phyloP scores from a whole-genome alignment of 2,888 invertebrate species.

The Orgyia antiqua region DNA sequence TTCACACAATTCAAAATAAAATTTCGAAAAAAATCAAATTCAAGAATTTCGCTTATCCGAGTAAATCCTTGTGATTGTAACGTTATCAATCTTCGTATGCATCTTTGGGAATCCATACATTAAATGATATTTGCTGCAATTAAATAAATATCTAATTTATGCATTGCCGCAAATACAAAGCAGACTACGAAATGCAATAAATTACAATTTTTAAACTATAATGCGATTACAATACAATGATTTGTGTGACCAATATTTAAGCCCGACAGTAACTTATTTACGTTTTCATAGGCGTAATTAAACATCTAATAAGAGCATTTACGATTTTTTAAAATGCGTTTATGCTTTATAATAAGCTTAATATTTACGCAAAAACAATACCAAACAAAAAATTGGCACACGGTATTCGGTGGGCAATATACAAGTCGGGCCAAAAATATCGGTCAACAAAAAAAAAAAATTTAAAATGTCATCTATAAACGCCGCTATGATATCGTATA shows the following conservation, averaged over 20 bases:
- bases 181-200: conserved; percentile 54
- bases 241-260: conserved; percentile 22
- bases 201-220: conserved; percentile 64
- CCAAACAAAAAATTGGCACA: conserved; percentile 38
- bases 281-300: too few species aligned
- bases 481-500: conserved; percentile 23
- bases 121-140: too few species aligned
- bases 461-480: conserved; percentile 25
- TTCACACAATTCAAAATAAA: too few species aligned
- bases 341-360: too few species aligned
- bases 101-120: too few species aligned
- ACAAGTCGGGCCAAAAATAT: conserved; percentile 35
- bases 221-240: conserved; percentile 66
- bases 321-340: too few species aligned
- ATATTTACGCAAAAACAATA: not conserved
- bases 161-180: conserved; percentile 62
- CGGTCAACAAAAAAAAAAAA: conserved; percentile 16
- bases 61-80: too few species aligned
- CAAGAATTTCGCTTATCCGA: too few species aligned
- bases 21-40: too few species aligned
- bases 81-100: too few species aligned
- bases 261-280: conserved; percentile 5
- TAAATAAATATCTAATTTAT: too few species aligned
- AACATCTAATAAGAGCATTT: too few species aligned
- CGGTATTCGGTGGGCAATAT: conserved; percentile 47